phyloP scores from a whole-genome alignment of 2,888 invertebrate genomes.

The Lysandra coridon region DNA sequence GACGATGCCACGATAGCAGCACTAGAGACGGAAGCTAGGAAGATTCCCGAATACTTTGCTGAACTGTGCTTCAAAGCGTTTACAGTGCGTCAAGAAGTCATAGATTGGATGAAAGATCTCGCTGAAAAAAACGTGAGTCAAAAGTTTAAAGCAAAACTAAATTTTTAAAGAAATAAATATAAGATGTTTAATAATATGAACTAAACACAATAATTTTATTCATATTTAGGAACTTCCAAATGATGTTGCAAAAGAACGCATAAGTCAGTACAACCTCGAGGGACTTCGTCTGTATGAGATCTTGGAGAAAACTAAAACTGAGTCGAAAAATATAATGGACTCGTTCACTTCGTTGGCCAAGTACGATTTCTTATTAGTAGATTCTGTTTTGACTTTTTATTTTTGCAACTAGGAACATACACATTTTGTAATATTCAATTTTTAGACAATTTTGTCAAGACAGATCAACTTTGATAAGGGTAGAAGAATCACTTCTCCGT shows the following conservation, averaged over 20 bases:
- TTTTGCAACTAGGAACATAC: neutral
- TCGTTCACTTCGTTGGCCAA: conserved; percentile 60
- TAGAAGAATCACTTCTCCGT: conserved; percentile 66
- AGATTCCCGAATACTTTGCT: conserved; percentile 62
- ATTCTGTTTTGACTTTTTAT: neutral
- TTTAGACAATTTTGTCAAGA: conserved; percentile 61
- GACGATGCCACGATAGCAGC: conserved; percentile 60
- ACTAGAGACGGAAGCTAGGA: conserved; percentile 55
- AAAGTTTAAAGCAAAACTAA: no score
- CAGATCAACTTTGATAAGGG: conserved; percentile 56
- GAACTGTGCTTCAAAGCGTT: conserved; percentile 69
- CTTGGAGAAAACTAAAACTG: conserved; percentile 58
- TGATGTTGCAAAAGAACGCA: conserved; percentile 56
- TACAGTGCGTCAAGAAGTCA: conserved; percentile 66
- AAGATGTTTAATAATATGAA: neutral
- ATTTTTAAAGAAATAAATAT: neutral
- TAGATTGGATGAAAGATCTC: conserved; percentile 69
- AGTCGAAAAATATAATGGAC: conserved; percentile 57
- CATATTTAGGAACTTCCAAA: conserved; percentile 41
- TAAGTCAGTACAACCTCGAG: conserved; percentile 60
- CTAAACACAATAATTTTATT: neutral
- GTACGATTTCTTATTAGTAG: conserved; percentile 45
- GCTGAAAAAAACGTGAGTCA: conserved; percentile 54
- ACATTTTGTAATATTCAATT: conserved; percentile 3
- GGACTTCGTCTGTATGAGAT: conserved; percentile 64